Evolutionary conservation across 2,888 invertebrate species (phyloP).

Genomic region (Andrena hattorfiana): DNA sequence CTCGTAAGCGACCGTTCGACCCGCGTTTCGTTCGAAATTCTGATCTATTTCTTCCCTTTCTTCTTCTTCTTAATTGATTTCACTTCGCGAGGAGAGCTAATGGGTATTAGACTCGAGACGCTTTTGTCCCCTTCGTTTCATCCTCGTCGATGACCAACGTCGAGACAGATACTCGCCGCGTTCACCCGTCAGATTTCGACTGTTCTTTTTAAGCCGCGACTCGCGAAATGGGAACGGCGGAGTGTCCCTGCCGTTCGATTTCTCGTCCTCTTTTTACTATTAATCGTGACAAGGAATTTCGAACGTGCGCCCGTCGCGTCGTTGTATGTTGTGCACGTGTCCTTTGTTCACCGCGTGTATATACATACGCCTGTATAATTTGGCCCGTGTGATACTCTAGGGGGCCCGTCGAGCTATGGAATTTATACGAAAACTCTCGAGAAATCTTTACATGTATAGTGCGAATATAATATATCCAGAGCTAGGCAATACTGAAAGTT

Average conservation of each 20-base stretch:
- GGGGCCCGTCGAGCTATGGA: slow-evolving; percentile 78
- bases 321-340: slow-evolving; percentile 72
- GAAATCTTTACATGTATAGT: slow-evolving; percentile 71
- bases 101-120: no score
- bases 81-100: no score
- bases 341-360: slow-evolving; percentile 58
- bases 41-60: background rate
- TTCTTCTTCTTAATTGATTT: no score
- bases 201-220: background rate
- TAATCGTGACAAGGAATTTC: slow-evolving; percentile 57
- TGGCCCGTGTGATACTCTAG: slow-evolving; percentile 84
- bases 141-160: no score
- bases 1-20: slow-evolving; percentile 72
- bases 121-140: no score
- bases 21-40: slow-evolving; percentile 63
- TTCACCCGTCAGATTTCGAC: background rate
- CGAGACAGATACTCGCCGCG: no score
- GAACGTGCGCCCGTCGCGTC: slow-evolving; percentile 59
- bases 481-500: slow-evolving; percentile 85
- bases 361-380: slow-evolving; percentile 65
- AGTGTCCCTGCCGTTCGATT: background rate
- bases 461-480: slow-evolving; percentile 83
- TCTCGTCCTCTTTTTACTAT: background rate
- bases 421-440: slow-evolving; percentile 65
- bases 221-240: background rate